phyloP scores from a whole-genome alignment of 2,113 vertebrate genomes.

The Marmota flaviventris region DNA sequence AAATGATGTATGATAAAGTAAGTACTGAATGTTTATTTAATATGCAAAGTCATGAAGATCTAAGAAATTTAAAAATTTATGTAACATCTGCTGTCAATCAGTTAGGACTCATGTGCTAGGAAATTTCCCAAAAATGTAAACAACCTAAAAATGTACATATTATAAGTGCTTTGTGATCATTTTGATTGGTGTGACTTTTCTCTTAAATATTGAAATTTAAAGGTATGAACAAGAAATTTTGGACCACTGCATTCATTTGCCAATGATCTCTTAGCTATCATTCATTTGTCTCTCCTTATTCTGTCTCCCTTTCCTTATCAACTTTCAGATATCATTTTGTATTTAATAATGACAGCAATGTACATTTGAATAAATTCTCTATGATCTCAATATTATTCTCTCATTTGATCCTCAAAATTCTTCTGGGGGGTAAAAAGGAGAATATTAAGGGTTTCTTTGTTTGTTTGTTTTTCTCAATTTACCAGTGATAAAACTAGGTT shows the following conservation, averaged over 20 bases:
- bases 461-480: not conserved
- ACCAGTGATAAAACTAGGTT: not conserved
- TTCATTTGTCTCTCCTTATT: not conserved
- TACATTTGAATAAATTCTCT: slow-evolving; percentile 14
- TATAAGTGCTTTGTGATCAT: slow-evolving; percentile 43
- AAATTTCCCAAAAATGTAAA: slow-evolving; percentile 63
- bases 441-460: not conserved
- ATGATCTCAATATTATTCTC: slow-evolving; percentile 1
- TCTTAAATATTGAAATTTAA: slow-evolving; percentile 44
- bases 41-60: slow-evolving; percentile 67
- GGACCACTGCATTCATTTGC: slow-evolving; percentile 19
- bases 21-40: slow-evolving; percentile 49
- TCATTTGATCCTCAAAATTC: not conserved
- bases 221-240: not conserved
- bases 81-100: slow-evolving; percentile 57
- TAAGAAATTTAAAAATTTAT: slow-evolving; percentile 72
- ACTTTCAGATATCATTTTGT: slow-evolving; percentile 10
- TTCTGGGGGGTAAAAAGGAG: not conserved
- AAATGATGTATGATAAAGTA: slow-evolving; percentile 65
- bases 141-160: slow-evolving; percentile 51
- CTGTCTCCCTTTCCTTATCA: not conserved
- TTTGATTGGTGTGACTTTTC: slow-evolving; percentile 46
- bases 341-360: not conserved
- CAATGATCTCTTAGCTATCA: not conserved
- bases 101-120: slow-evolving; percentile 48